Conservation (phyloP, 1,140 invertebrate species). For the Eriosoma lanigerum region DNA sequence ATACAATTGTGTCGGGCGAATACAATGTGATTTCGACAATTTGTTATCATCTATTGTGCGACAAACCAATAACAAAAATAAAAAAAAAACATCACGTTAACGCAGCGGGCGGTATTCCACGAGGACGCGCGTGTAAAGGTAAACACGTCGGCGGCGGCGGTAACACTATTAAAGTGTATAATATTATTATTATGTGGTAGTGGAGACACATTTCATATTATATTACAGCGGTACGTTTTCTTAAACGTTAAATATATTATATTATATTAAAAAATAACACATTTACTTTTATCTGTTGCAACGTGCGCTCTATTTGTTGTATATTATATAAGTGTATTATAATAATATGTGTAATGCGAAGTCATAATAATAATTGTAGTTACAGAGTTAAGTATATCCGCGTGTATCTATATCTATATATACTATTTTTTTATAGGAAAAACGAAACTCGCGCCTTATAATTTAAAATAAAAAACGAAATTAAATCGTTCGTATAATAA, state of each 20-base stretch:
- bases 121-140: slow-evolving; percentile 25
- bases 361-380: too few relatives aligned
- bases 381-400: too few relatives aligned
- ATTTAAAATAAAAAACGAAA: slow-evolving; percentile 11
- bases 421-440: too few relatives aligned
- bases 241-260: slow-evolving; percentile 11
- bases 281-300: too few relatives aligned
- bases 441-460: too few relatives aligned
- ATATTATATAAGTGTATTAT: too few relatives aligned
- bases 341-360: too few relatives aligned
- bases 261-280: too few relatives aligned
- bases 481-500: slow-evolving; percentile 30
- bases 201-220: not conserved
- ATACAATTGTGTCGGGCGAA: not conserved
- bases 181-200: too few relatives aligned
- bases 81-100: slow-evolving; percentile 25
- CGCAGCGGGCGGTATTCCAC: slow-evolving; percentile 26
- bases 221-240: not conserved
- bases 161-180: not conserved
- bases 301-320: too few relatives aligned
- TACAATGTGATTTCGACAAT: not conserved
- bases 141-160: not conserved
- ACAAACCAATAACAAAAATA: not conserved
- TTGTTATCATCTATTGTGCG: slow-evolving; percentile 19
- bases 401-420: too few relatives aligned